Conservation (phyloP, 2,113 vertebrate genomes). For the Psittacus erithacus region DNA sequence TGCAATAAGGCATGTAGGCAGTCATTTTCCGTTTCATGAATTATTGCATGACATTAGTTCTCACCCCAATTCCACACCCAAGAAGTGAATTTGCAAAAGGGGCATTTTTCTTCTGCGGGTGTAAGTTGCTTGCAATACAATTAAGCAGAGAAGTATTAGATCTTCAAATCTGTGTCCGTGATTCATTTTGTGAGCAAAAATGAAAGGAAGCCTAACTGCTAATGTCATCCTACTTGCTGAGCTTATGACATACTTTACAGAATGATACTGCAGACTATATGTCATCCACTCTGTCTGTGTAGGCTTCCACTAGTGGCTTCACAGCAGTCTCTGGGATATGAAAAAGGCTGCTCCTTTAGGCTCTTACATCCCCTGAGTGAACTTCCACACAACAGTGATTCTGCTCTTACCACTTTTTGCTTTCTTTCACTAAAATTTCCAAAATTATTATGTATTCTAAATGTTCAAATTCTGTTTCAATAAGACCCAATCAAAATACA, state of each 20-base stretch:
- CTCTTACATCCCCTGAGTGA: not conserved
- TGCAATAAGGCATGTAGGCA: not conserved
- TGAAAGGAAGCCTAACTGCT: not conserved
- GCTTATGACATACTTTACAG: not conserved
- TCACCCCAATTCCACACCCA: conserved; percentile 18
- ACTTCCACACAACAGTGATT: not conserved
- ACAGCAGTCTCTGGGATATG: not conserved
- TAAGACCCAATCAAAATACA: not conserved
- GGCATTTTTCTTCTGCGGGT: conserved; percentile 20
- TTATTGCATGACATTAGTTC: not conserved
- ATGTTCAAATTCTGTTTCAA: not conserved
- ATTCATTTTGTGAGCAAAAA: not conserved
- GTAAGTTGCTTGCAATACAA: not conserved
- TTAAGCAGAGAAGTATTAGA: not conserved
- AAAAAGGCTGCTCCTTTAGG: not conserved
- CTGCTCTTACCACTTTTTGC: not conserved
- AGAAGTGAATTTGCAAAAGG: conserved; percentile 9
- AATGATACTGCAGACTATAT: not conserved
- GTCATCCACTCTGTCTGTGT: not conserved
- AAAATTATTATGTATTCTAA: not conserved
- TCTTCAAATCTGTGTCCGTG: not conserved
- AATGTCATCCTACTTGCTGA: not conserved
- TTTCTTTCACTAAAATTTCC: not conserved
- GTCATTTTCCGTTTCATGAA: conserved; percentile 38
- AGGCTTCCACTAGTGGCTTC: not conserved